A percentile compares a stretch with the other conserved stretches of the same genome.
Evolutionary conservation across 2,113 vertebrate genomes (phyloP).

Genomic region (Zosterops pallidus): DNA sequence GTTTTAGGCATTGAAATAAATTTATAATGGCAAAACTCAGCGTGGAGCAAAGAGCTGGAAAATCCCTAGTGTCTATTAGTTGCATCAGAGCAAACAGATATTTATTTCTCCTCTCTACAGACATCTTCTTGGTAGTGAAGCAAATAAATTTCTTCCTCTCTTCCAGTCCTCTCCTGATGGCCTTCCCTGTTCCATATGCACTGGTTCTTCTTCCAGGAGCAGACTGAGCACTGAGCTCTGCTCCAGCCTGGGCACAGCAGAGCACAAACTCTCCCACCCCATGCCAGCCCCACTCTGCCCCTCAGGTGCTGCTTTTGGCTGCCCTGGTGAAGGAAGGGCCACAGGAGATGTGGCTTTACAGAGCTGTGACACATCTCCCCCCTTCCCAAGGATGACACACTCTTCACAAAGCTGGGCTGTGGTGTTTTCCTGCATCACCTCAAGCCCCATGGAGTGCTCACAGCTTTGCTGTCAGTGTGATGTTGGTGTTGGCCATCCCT

Average conservation of each 20-base stretch:
- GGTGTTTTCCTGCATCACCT: neutral
- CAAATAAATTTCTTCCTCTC: neutral
- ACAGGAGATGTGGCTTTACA: neutral
- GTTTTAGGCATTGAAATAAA: neutral
- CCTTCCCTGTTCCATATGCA: neutral
- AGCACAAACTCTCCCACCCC: accelerated
- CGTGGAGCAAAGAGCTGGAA: neutral
- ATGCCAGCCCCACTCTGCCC: neutral
- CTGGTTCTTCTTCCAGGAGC: neutral
- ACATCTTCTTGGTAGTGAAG: neutral
- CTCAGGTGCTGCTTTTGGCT: neutral
- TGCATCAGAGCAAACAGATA: neutral
- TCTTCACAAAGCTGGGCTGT: neutral
- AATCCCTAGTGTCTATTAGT: neutral
- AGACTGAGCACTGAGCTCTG: neutral
- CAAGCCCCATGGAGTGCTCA: accelerated
- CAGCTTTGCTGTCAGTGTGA: neutral
- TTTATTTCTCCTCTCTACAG: neutral
- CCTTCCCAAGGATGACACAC: neutral
- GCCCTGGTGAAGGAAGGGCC: neutral
- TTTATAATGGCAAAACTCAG: neutral
- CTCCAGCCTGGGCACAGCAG: neutral
- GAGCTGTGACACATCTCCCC: neutral
- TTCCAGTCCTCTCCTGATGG: neutral
- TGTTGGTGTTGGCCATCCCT: neutral